These are phyloP conservation scores for Pipistrellus nathusii DNA, from an alignment of 2,797 vertebrate genomes.

Conservation along the genomic window DNA sequence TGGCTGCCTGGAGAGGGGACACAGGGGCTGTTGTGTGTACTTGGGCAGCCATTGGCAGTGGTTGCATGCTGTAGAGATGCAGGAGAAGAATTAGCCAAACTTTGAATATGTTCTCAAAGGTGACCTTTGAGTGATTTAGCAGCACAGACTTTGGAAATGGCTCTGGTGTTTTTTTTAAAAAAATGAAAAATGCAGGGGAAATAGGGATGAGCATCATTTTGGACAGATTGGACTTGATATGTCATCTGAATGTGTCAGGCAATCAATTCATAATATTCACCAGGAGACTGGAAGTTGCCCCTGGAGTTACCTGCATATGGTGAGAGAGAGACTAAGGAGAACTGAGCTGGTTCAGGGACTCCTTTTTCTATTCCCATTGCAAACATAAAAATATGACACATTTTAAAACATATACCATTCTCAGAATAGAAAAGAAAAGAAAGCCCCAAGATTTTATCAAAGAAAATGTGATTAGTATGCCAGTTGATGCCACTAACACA, in stretches of 20 bases:
- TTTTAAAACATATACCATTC: not conserved
- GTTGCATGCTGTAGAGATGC: not conserved
- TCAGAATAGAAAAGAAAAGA: not conserved
- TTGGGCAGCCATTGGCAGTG: not conserved
- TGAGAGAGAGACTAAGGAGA: not conserved
- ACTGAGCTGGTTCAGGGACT: not conserved
- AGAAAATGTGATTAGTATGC: not conserved
- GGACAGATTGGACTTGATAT: not conserved
- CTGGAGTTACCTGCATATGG: not conserved
- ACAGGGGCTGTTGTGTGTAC: rapidly evolving
- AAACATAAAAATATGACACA: not conserved
- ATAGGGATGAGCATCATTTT: not conserved
- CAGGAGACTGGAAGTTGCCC: not conserved
- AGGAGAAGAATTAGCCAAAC: not conserved
- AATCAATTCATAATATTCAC: not conserved
- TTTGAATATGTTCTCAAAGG: not conserved
- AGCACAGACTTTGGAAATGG: not conserved
- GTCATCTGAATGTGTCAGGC: not conserved
- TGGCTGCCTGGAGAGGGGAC: not conserved
- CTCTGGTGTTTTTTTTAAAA: not conserved
- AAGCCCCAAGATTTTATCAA: not conserved
- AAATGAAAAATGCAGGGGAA: not conserved
- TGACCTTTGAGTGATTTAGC: not conserved
- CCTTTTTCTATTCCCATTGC: not conserved
- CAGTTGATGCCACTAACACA: not conserved